Evolutionary conservation across 2,888 invertebrate species (phyloP).

Genomic region (Epicampocera succincta): DNA sequence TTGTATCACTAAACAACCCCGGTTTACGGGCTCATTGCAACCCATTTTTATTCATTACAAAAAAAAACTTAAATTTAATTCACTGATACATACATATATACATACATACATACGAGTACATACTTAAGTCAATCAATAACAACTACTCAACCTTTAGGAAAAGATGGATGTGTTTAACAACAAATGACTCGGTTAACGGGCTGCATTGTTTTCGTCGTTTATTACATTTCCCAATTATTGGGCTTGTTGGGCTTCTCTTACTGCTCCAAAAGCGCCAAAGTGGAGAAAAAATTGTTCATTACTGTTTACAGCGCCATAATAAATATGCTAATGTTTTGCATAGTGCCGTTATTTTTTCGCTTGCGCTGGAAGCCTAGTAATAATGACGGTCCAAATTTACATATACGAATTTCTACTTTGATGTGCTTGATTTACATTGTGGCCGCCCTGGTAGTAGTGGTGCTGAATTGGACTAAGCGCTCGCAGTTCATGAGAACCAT

Average conservation of each 20-base stretch:
- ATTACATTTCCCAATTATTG: slow-evolving; percentile 26
- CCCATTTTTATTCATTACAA: too few relatives aligned
- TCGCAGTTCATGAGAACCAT: slow-evolving; percentile 17
- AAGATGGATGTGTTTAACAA: too few relatives aligned
- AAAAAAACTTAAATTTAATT: too few relatives aligned
- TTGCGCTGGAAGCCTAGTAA: not conserved
- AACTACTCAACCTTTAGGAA: too few relatives aligned
- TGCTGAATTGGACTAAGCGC: slow-evolving; percentile 54
- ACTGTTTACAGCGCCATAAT: not conserved
- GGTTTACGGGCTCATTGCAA: too few relatives aligned
- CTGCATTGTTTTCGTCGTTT: slow-evolving; percentile 13
- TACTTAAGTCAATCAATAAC: too few relatives aligned
- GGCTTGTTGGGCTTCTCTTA: slow-evolving; percentile 29
- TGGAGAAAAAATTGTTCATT: not conserved
- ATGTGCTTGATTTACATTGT: slow-evolving; percentile 28
- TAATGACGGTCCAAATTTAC: slow-evolving; percentile 2
- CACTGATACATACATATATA: too few relatives aligned
- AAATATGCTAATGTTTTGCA: not conserved
- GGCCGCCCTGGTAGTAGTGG: slow-evolving; percentile 14
- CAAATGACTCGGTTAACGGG: slow-evolving; percentile 45
- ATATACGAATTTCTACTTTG: slow-evolving; percentile 24
- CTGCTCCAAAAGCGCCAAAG: slow-evolving; percentile 7
- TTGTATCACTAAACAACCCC: too few relatives aligned
- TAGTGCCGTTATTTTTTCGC: not conserved
- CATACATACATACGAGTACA: too few relatives aligned